Evolutionary conservation across 2,797 vertebrate genomes (phyloP).

Genomic region (Australoheros facetus): DNA sequence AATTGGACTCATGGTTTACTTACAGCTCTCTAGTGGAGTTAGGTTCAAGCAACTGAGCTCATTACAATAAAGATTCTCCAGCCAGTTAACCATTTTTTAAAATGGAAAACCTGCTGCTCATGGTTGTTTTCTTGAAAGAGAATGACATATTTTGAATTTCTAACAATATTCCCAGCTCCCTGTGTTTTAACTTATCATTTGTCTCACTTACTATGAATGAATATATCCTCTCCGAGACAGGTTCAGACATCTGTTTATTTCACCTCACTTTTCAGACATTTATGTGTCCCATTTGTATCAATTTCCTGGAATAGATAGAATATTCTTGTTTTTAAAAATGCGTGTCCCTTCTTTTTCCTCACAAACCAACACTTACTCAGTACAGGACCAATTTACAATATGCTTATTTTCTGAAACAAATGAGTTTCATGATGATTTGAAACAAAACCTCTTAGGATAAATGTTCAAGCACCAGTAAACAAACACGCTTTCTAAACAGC

Average conservation of each 20-base stretch:
- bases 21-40: not conserved
- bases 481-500: not conserved
- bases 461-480: not conserved
- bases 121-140: not conserved
- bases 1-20: not conserved
- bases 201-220: constrained; percentile 27
- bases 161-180: not conserved
- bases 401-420: not conserved
- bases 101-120: not conserved
- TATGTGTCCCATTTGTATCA: not conserved
- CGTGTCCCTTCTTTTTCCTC: not conserved
- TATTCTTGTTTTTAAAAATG: not conserved
- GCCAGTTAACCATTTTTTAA: not conserved
- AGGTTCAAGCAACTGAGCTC: not conserved
- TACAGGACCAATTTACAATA: not conserved
- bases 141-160: constrained; percentile 7
- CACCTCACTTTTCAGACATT: not conserved
- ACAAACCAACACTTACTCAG: not conserved
- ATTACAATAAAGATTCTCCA: not conserved
- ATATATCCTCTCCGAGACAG: not conserved
- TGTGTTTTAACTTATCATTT: constrained; percentile 31
- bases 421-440: not conserved
- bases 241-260: not conserved
- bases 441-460: not conserved
- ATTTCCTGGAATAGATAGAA: not conserved